Evolutionary conservation across 2,797 vertebrate genomes (phyloP), one percentile per base, ranked within the genome.

Genomic region (Myiotriccus ornatus): DNA sequence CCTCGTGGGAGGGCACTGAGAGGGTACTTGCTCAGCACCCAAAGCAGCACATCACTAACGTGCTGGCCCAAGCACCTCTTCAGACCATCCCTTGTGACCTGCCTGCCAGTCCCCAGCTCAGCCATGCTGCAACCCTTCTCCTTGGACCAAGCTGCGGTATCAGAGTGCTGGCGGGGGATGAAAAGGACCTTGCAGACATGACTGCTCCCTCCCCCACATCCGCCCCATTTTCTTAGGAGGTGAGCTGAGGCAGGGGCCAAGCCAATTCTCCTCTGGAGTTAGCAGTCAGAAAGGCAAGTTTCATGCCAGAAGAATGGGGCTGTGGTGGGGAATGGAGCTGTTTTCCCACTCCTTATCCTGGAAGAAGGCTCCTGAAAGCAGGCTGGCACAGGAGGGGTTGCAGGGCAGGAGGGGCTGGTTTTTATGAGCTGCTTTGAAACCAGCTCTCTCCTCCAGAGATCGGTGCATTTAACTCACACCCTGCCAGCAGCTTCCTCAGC

Each of bases 361-460:
- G 35, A 91, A 92, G 44, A 75, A 83, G 49, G 64, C 44, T 87
- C 62, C 21, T 4, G 25, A 79, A 53, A 84, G 39, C 65, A 69
- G 44, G n/a, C 46, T 2, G 16, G 63, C 71, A 70, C 76, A 85
- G 90, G 56, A 70, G 21, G 32, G 20, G 49, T 17, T 78, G 27
- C n/a, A 46, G 20, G 34, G 34, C 18, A 5, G 12, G 6, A 1
- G 14, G 25, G 11, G 24, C 24, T 64, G 24, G 0, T 62, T 78
- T 94, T 87, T 43, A 81, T 77, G 71, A 94, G 79, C 55, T 87
- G 89, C 89, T 93, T 90, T n/a, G 9, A 78, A 84, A 75, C 21
- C 49, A 69, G 34, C 46, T 93, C 7, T 2, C 91, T 90, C 91
- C 90, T 55, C 3, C n/a, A 91, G 52, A 60, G 77, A 50, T 71